Evolutionary conservation across 2,888 invertebrate species (phyloP).

Genomic region (Drosophila subquinaria): DNA sequence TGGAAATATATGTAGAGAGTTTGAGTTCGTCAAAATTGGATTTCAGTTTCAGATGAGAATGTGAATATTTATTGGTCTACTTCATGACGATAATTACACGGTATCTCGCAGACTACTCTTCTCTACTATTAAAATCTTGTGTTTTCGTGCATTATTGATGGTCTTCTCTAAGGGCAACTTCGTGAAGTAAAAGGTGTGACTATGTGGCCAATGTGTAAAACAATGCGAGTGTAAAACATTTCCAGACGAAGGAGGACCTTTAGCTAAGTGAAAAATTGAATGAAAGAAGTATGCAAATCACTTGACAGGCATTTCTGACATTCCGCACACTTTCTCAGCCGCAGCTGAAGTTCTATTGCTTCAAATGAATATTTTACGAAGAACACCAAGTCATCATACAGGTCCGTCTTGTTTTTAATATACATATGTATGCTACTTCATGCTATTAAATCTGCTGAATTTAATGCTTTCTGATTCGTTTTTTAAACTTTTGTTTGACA

Average conservation of each 20-base stretch:
- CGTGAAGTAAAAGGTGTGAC: slow-evolving; percentile 15
- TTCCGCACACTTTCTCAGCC: slow-evolving; percentile 26
- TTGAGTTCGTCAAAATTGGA: not conserved
- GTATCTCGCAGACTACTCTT: not conserved
- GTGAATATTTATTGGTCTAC: not conserved
- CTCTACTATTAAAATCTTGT: not conserved
- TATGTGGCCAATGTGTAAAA: slow-evolving; percentile 22
- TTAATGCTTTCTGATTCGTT: slow-evolving; percentile 1
- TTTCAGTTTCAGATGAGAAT: not conserved
- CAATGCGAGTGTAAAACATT: slow-evolving; percentile 24
- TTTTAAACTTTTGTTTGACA: not conserved
- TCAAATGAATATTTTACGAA: slow-evolving; percentile 37
- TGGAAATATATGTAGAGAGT: not conserved
- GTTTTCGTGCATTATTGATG: slow-evolving; percentile 39
- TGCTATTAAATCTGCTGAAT: slow-evolving; percentile 19
- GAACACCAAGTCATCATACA: slow-evolving; percentile 28
- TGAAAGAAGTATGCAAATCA: slow-evolving; percentile 68
- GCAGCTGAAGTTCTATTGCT: slow-evolving; percentile 10
- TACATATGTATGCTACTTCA: not conserved
- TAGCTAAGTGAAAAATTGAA: slow-evolving; percentile 26
- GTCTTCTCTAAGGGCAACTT: slow-evolving; percentile 4
- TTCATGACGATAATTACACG: not conserved
- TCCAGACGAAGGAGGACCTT: slow-evolving; percentile 19
- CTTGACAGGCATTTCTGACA: slow-evolving; percentile 39
- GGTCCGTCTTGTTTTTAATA: not conserved